These are phyloP conservation scores for Miltochrista miniata DNA, from an alignment of 2,888 invertebrate species.

Conservation along the genomic window DNA sequence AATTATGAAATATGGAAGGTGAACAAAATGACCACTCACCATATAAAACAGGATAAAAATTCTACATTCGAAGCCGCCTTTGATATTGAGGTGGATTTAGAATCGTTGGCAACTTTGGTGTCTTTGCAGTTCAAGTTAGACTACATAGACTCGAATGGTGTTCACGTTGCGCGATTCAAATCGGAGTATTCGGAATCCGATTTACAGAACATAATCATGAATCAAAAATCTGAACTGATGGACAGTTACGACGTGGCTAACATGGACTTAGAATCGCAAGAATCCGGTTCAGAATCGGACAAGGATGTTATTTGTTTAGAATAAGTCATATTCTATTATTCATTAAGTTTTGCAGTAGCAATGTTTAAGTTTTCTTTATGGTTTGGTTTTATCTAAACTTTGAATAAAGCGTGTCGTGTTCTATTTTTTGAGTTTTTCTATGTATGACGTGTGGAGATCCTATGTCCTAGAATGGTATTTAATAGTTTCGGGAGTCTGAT, in stretches of 20 bases:
- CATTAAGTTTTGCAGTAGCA: not conserved
- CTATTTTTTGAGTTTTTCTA: not conserved
- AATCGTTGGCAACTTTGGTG: slow-evolving; percentile 59
- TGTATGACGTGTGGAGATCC: too few relatives aligned
- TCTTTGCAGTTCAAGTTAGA: slow-evolving; percentile 56
- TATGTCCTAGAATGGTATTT: too few relatives aligned
- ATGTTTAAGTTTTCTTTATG: not conserved
- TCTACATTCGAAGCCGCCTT: slow-evolving; percentile 19
- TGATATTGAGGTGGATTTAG: slow-evolving; percentile 61
- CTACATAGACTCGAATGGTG: slow-evolving; percentile 40
- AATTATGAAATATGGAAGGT: slow-evolving; percentile 64
- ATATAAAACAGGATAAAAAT: too few relatives aligned
- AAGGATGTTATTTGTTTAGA: slow-evolving; percentile 44
- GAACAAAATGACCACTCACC: not conserved
- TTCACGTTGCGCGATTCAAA: slow-evolving; percentile 35
- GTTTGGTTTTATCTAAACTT: not conserved
- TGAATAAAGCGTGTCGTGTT: not conserved
- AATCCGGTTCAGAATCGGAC: slow-evolving; percentile 26
- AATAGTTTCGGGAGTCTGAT: too few relatives aligned
- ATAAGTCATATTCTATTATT: slow-evolving; percentile 15
- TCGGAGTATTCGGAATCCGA: slow-evolving; percentile 43
- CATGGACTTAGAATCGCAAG: slow-evolving; percentile 65
- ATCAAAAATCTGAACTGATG: slow-evolving; percentile 52
- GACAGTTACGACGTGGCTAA: slow-evolving; percentile 68
- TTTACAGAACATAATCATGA: slow-evolving; percentile 50